Evolutionary conservation across 2,888 invertebrate species (phyloP), one percentile per base, ranked within the genome.

Genomic region (Hydropsyche betteni): DNA sequence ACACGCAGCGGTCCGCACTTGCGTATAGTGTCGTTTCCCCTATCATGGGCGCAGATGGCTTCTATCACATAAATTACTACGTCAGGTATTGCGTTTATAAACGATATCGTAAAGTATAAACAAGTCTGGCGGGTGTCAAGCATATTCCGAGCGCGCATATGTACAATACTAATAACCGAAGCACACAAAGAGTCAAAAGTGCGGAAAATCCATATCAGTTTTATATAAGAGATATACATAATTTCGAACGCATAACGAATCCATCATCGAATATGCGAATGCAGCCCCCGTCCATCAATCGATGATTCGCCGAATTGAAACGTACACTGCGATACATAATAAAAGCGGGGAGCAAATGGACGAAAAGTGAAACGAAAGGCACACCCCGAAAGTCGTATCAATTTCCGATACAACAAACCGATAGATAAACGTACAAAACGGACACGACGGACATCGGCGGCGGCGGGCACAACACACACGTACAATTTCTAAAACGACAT

Each of bases 21-120:
- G 8, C 58, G 4, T 58, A 58, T 7, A n/a, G 53, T n/a, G n/a
- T 24, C 5, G 58, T 14, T 14, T 58, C 58, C 58, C 58, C 44
- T 50, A 8, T 50, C 44, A 44, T 14, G 51, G 38, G 24, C 69
- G 69, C 69, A 69, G 69, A 69, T 69, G 69, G 69, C 24, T n/a
- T 8, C 51, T n/a, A 50, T 69, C 44, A 69, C 69, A 69, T 69
- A 69, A 69, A 69, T 69, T 69, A 69, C 51, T 8, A 24, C 16
- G 14, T 16, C 58, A 58, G 58, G 58, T 58, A 58, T 58, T 58
- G 58, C 58, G 58, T 24, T 24, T 58, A 58, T 58, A 58, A 58
- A 58, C 24, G 14, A 58, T 58, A 58, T 58, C 24, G 58, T 58
- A 24, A 58, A 24, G 44, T 44, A 58, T 58, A 58, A 58, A 58